Conservation (phyloP, 2,888 invertebrate genomes). For the Druceiella hillmani region DNA sequence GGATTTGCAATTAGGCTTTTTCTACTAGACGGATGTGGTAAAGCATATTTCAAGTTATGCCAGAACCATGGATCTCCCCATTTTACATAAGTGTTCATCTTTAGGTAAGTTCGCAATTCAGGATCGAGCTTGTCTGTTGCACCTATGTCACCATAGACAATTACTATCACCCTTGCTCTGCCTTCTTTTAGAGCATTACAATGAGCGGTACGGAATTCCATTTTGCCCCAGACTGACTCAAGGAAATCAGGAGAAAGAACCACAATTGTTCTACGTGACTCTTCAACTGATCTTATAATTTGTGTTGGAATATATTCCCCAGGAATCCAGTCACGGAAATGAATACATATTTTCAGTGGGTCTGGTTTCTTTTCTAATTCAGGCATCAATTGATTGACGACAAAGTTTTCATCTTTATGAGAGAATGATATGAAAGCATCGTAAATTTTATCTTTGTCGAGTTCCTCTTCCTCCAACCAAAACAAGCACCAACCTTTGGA, state of each 20-base stretch:
- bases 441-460: constrained; percentile 61
- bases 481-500: constrained; percentile 56
- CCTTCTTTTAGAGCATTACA: constrained; percentile 62
- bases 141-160: constrained; percentile 67
- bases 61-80: constrained; percentile 83
- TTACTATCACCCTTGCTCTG: constrained; percentile 62
- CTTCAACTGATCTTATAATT: constrained; percentile 64
- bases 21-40: constrained; percentile 67
- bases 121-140: constrained; percentile 57
- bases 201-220: constrained; percentile 74
- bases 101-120: constrained; percentile 64
- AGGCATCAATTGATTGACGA: constrained; percentile 58
- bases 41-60: constrained; percentile 68
- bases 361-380: constrained; percentile 58
- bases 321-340: constrained; percentile 67
- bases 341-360: constrained; percentile 65
- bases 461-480: constrained; percentile 62
- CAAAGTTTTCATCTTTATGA: constrained; percentile 68
- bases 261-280: constrained; percentile 64
- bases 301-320: constrained; percentile 70
- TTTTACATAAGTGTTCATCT: constrained; percentile 72
- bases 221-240: constrained; percentile 68
- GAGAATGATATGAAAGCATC: constrained; percentile 82
- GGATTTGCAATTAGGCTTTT: no score
- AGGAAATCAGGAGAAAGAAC: constrained; percentile 67